Conservation (phyloP, 2,888 invertebrate genomes). For the Lepidonotus clava region DNA sequence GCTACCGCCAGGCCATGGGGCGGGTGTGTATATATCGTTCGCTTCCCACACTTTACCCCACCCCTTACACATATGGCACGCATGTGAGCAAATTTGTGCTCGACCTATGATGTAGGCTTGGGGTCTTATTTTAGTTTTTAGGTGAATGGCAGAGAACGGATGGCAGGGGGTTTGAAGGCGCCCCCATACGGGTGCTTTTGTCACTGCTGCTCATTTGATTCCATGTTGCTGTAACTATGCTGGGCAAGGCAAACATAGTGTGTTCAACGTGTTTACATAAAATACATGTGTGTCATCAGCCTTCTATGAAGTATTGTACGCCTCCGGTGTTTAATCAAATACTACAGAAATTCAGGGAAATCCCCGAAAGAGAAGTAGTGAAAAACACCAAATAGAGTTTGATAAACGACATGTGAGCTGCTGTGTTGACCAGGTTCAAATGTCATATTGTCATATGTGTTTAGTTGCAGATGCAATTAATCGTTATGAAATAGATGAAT, state of each 20-base stretch:
- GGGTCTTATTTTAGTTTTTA: background rate
- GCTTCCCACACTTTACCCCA: constrained; percentile 33
- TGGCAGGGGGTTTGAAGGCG: background rate
- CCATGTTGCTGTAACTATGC: background rate
- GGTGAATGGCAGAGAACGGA: background rate
- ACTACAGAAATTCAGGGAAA: background rate
- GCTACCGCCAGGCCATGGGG: background rate
- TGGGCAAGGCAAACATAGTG: background rate
- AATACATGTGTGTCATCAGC: background rate
- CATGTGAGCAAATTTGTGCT: constrained; percentile 18
- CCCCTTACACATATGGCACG: constrained; percentile 39
- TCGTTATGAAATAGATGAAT: no score
- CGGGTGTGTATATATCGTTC: constrained; percentile 16
- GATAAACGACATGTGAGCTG: background rate
- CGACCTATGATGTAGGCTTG: constrained; percentile 7
- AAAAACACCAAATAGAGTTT: background rate
- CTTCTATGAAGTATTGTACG: background rate
- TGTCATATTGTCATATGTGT: background rate
- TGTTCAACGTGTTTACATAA: background rate
- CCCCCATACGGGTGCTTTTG: background rate
- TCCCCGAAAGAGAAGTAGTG: constrained; percentile 2
- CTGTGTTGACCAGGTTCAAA: background rate
- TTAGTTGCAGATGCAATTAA: background rate
- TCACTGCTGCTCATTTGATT: constrained; percentile 2
- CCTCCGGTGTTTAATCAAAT: background rate